Evolutionary conservation across 2,888 invertebrate genomes (phyloP).

Genomic region (Pasiphila rectangulata): DNA sequence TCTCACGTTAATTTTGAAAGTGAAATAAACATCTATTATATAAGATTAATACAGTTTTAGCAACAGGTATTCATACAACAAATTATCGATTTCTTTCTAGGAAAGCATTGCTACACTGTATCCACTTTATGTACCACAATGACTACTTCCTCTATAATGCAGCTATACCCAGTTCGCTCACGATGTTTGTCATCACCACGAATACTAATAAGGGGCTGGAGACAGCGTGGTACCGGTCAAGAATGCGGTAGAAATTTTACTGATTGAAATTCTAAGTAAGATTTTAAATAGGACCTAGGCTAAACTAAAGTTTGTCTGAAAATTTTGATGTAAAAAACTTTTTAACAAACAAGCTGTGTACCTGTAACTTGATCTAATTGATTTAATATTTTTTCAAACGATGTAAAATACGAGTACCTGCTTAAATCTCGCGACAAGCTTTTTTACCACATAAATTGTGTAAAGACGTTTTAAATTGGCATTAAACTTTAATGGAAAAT

Average conservation of each 20-base stretch:
- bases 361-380: too few relatives aligned
- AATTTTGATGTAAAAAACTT: background rate
- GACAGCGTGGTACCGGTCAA: conserved; percentile 17
- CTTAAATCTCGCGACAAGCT: too few relatives aligned
- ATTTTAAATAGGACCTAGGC: background rate
- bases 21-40: too few relatives aligned
- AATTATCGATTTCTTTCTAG: background rate
- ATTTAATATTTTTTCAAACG: too few relatives aligned
- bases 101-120: background rate
- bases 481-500: too few relatives aligned
- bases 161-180: conserved; percentile 6
- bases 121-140: background rate
- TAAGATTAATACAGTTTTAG: too few relatives aligned
- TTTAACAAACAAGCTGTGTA: background rate
- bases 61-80: too few relatives aligned
- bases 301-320: too few relatives aligned
- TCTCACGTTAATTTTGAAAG: too few relatives aligned
- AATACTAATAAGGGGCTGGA: conserved; percentile 13
- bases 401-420: too few relatives aligned
- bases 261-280: background rate
- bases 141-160: conserved; percentile 1
- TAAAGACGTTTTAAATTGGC: too few relatives aligned
- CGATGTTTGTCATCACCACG: conserved; percentile 1
- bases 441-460: too few relatives aligned
- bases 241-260: conserved; percentile 5